phyloP scores from a whole-genome alignment of 2,888 invertebrate species.

The Caenorhabditis sulstoni region DNA sequence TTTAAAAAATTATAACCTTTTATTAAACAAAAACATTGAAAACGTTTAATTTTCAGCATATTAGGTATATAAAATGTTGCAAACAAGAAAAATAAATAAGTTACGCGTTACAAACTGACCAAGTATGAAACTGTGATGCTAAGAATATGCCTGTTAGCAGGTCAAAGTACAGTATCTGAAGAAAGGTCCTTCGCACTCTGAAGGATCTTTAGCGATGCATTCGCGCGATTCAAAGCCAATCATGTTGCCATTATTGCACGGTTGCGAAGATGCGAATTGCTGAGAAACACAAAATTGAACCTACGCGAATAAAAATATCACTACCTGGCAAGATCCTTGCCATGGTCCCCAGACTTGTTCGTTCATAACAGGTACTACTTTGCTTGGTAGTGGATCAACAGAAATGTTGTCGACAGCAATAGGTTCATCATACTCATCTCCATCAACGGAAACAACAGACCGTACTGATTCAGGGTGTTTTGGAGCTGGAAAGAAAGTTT shows the following conservation, averaged over 20 bases:
- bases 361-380: slow-evolving; percentile 20
- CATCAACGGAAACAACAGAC: slow-evolving; percentile 47
- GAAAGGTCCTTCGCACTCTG: slow-evolving; percentile 79
- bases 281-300: slow-evolving; percentile 49
- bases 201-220: slow-evolving; percentile 79
- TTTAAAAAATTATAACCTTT: no score
- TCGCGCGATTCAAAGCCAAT: slow-evolving; percentile 80
- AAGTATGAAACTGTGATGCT: background rate
- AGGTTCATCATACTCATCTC: slow-evolving; percentile 60
- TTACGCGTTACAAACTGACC: no score
- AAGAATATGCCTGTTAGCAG: background rate
- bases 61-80: no score
- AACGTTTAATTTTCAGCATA: no score
- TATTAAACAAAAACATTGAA: no score
- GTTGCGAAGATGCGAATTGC: slow-evolving; percentile 79
- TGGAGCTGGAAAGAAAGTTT: slow-evolving; percentile 23
- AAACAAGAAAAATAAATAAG: no score
- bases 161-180: slow-evolving; percentile 77
- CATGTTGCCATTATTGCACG: slow-evolving; percentile 77
- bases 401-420: slow-evolving; percentile 48
- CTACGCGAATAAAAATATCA: background rate
- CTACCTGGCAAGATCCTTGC: slow-evolving; percentile 76
- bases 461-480: slow-evolving; percentile 44
- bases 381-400: slow-evolving; percentile 19
- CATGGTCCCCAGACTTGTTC: slow-evolving; percentile 77